Base-by-base conservation (phyloP, 2,797 vertebrate genomes). In the Benthosema pterotum region DNA sequence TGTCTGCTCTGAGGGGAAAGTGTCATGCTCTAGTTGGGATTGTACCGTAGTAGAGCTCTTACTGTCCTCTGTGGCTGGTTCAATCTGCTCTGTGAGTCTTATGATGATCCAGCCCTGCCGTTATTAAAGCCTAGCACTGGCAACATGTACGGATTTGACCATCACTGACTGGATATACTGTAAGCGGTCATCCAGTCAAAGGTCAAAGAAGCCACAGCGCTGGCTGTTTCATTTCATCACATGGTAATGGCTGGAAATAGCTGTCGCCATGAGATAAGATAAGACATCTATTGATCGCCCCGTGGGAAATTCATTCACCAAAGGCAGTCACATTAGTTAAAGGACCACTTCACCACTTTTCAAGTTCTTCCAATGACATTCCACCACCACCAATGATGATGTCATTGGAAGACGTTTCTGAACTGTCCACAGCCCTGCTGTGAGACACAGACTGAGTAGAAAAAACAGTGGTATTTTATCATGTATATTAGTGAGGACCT, bases 71-170 rank as follows among this genome's bases (percentile, higher is more conserved):
- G 57, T 59, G 74, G 57, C 76, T 68, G 48, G 47, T 52, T 75
- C 78, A 71, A 87, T 87, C 73, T 57, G 1, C 67, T 83, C 66
- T 69, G 61, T 69, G 77, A 66, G 66, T 74, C 71, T 63, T 77
- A 79, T 89, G 84, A n/a, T n/a, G n/a, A n/a, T n/a, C n/a, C n/a
- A n/a, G 87, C 42, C 22, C 65, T 81, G 72, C 58, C 77, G 87
- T 87, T 84, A 84, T 87, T 84, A 84, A 83, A 83, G 74, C 77
- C 77, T 60, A 56, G 60, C 68, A 32, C 46, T 62, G 77, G 74
- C 75, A 65, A 78, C 66, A 46, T 57, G 66, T 59, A 50, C 69
- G 4, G 32, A 66, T 64, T 64, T 71, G 61, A 57, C 62, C 46
- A 42, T 52, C 28, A 32, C 28, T 25, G 6, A 53, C 60, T 45